Percentiles rank a stretch among this genome's conserved stretches.
Conservation (phyloP, 2,888 invertebrate species). For the Oeneis ivallda region DNA sequence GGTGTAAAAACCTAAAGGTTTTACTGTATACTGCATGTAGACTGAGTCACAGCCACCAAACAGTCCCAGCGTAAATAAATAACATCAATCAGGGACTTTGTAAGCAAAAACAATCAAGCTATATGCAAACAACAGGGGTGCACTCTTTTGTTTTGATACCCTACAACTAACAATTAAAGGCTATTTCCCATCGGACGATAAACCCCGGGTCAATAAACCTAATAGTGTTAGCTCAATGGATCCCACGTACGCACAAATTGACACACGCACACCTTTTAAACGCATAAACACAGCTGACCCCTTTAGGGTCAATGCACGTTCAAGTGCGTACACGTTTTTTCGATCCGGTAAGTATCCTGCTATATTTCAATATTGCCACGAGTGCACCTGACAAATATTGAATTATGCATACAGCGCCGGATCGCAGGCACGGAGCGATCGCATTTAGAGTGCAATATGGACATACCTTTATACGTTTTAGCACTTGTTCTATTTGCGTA, state of each 20-base stretch:
- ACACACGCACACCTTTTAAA: slow-evolving; percentile 29
- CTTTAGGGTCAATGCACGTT: slow-evolving; percentile 2
- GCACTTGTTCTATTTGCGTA: slow-evolving; percentile 19
- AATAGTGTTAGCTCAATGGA: slow-evolving; percentile 26
- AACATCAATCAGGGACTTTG: background rate
- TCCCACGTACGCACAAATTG: slow-evolving; percentile 31
- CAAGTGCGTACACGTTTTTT: background rate
- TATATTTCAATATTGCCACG: background rate
- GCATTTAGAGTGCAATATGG: slow-evolving; percentile 23
- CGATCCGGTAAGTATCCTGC: background rate
- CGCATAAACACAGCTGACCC: slow-evolving; percentile 28
- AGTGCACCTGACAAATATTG: slow-evolving; percentile 34
- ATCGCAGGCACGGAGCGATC: slow-evolving; percentile 24
- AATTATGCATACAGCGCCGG: slow-evolving; percentile 24
- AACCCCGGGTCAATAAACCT: slow-evolving; percentile 32
- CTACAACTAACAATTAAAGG: slow-evolving; percentile 22
- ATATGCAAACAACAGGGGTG: slow-evolving; percentile 18
- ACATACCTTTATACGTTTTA: slow-evolving; percentile 18
- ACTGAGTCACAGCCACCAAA: background rate
- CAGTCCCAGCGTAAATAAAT: background rate
- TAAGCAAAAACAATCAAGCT: slow-evolving; percentile 21
- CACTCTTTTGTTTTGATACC: slow-evolving; percentile 22
- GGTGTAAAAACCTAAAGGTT: too few species aligned
- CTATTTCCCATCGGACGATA: slow-evolving; percentile 31
- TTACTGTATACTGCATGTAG: too few species aligned